Evolutionary conservation across 2,797 vertebrate species (phyloP), one percentile per base, ranked within the genome.

Genomic region (Catostomus latipinnis): DNA sequence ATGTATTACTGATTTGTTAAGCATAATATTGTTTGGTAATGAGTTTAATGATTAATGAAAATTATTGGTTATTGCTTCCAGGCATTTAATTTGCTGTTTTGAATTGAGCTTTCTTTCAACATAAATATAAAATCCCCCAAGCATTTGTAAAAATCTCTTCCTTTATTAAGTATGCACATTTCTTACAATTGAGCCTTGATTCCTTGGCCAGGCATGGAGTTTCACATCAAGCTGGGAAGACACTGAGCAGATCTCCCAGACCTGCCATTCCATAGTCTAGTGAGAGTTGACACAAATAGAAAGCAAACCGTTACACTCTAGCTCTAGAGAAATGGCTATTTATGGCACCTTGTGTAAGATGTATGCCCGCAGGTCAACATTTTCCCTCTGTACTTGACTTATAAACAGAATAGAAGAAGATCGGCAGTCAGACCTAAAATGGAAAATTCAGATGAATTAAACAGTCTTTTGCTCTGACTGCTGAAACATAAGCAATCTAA

Each of bases 311-410:
- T 78, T 57, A 74, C 34, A 80, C 75, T 71, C 70, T 10, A 13
- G 63, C 80, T 82, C 79, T 3, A 53, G 79, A 73, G 73, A 58
- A 34, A 69, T 12, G 60, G 63, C 48, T 86, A 85, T 87, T 86
- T 82, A 81, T 83, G 81, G 80, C 54, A 72, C 54, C 53, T 60
- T 78, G 65, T 63, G 80, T 78, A 80, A 81, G 63, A 83, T 85
- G 48, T 62, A 8, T 85, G 82, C 76, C 77, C n/a, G 54, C 74
- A 84, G 84, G 84, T 85, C 86, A 85, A 18, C 52, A 75, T 85
- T 85, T 84, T 87, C 80, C 84, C 60, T 72, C 49, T 63, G 69
- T 57, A 68, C 68, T 81, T 82, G 62, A 45, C 80, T 78, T 34
- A 66, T 75, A 80, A 85, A 71, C 52, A 71, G 73, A 81, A 34